Evolutionary conservation across 1,140 invertebrate genomes (phyloP).

Genomic region (Sycophila sp.): DNA sequence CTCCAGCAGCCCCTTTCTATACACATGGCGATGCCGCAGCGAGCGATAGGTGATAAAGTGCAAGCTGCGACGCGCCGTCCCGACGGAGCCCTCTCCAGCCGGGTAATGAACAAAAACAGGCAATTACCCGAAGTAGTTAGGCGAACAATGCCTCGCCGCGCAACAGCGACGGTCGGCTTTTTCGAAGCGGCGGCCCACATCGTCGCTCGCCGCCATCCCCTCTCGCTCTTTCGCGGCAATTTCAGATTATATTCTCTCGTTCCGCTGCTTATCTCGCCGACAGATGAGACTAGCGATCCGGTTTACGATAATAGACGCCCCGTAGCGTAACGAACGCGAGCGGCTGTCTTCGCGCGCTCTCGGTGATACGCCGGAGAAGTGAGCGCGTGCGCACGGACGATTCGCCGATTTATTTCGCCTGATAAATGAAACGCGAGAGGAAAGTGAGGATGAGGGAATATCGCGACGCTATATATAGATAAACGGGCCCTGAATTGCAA

Average conservation of each 20-base stretch:
- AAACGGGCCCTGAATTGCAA: too few relatives aligned
- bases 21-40: not conserved
- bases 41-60: slow-evolving; percentile 5
- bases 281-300: slow-evolving; percentile 33
- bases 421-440: not conserved
- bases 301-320: slow-evolving; percentile 32
- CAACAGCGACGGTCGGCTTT: slow-evolving; percentile 48
- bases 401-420: not conserved
- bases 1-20: too few relatives aligned
- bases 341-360: too few relatives aligned
- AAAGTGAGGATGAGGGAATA: too few relatives aligned
- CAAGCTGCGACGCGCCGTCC: not conserved
- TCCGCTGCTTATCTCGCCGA: slow-evolving; percentile 35
- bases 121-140: slow-evolving; percentile 53
- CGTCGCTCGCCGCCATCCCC: not conserved
- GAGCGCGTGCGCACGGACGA: too few relatives aligned
- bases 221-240: slow-evolving; percentile 15
- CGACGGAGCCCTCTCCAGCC: slow-evolving; percentile 39
- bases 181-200: slow-evolving; percentile 25
- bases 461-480: not conserved
- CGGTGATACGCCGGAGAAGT: too few relatives aligned
- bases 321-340: not conserved
- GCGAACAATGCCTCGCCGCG: slow-evolving; percentile 47
- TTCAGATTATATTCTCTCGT: slow-evolving; percentile 40
- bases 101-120: slow-evolving; percentile 54